Conservation (phyloP, 2,113 vertebrate genomes). For the Notarius lentiginosus region DNA sequence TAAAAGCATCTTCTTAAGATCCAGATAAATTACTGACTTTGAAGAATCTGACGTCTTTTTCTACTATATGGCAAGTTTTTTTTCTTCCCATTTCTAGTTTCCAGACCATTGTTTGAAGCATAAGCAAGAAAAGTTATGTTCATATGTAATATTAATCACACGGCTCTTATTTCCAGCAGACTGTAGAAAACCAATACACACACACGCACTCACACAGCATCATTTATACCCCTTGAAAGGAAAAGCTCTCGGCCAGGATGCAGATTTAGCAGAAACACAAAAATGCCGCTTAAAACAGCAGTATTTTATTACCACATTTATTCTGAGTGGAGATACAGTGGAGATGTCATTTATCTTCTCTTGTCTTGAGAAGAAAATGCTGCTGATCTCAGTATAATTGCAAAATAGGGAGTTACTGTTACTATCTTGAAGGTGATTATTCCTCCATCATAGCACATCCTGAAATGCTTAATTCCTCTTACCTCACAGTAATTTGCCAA, state of each 20-base stretch:
- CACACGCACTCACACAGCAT: not conserved
- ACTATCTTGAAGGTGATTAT: not conserved
- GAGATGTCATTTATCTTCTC: not conserved
- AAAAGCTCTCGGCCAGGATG: not conserved
- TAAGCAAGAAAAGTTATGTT: not conserved
- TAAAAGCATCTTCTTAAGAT: not conserved
- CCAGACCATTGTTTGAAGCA: not conserved
- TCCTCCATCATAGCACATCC: not conserved
- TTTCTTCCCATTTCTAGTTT: not conserved
- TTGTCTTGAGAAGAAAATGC: not conserved
- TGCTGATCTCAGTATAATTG: not conserved
- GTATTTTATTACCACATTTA: slow-evolving; percentile 23
- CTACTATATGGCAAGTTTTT: not conserved
- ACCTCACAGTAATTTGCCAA: not conserved
- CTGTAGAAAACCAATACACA: slow-evolving; percentile 3
- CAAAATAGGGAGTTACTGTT: not conserved
- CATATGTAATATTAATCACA: slow-evolving; percentile 6
- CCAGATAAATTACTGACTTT: not conserved
- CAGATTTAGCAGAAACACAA: slow-evolving; percentile 4
- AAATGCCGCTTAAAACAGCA: not conserved
- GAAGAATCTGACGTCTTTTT: not conserved
- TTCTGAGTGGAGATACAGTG: not conserved
- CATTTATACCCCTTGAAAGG: slow-evolving; percentile 21
- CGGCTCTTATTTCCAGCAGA: not conserved
- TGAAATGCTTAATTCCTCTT: not conserved